Conservation (phyloP, 2,888 invertebrate genomes). For the Parnassius orleans region DNA sequence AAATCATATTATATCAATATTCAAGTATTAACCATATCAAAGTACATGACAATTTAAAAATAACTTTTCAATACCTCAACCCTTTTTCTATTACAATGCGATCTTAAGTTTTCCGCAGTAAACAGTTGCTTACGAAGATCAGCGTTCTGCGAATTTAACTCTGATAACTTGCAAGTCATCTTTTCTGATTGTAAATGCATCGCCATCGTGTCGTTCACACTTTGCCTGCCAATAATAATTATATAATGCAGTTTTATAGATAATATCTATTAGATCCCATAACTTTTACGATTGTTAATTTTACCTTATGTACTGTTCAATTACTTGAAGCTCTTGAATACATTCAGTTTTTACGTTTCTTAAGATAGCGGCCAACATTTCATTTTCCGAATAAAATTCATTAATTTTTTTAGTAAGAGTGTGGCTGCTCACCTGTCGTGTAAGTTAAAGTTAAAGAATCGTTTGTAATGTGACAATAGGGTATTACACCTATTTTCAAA, state of each 20-base stretch:
- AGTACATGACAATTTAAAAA: no score
- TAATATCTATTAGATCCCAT: neutral
- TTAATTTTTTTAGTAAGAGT: constrained; percentile 57
- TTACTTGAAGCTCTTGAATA: constrained; percentile 48
- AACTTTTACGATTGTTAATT: neutral
- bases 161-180: constrained; percentile 51
- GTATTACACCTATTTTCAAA: no score
- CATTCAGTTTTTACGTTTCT: constrained; percentile 56
- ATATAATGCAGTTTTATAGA: neutral
- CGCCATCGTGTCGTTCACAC: constrained; percentile 52
- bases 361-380: constrained; percentile 53
- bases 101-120: constrained; percentile 48
- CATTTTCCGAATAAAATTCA: constrained; percentile 62
- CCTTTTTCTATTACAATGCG: constrained; percentile 40
- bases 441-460: neutral
- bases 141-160: constrained; percentile 54
- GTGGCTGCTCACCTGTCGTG: constrained; percentile 49
- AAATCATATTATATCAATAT: no score
- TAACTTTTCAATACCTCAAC: neutral
- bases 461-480: no score
- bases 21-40: no score
- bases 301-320: constrained; percentile 57
- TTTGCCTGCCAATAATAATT: constrained; percentile 44
- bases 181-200: constrained; percentile 56
- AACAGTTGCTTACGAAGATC: constrained; percentile 60